A percentile compares a stretch with the other conserved stretches of the same genome.
Evolutionary conservation across 2,113 vertebrate species (phyloP).

Genomic region (Ptilonorhynchus violaceus): DNA sequence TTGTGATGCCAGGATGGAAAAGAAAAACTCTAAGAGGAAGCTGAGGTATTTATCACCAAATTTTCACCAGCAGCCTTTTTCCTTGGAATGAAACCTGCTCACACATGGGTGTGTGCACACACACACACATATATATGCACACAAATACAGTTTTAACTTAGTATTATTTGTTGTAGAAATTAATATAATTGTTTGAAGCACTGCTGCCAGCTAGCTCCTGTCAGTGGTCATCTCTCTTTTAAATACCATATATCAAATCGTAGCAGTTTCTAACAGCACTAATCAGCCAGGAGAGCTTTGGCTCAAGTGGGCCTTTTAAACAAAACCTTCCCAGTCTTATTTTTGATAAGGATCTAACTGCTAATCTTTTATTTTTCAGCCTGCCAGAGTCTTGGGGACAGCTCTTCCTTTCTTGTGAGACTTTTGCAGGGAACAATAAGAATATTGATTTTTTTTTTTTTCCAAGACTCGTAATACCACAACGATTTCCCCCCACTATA

Average conservation of each 20-base stretch:
- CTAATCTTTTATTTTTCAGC: neutral
- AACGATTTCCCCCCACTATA: neutral
- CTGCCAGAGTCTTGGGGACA: neutral
- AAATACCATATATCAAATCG: neutral
- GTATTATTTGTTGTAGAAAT: neutral
- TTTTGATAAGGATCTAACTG: neutral
- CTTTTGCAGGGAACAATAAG: neutral
- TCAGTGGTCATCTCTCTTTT: neutral
- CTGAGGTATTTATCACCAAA: neutral
- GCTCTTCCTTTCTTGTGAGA: neutral
- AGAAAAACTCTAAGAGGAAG: neutral
- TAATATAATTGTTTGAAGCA: neutral
- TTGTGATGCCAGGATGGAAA: neutral
- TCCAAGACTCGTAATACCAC: fast-evolving
- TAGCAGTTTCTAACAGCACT: neutral
- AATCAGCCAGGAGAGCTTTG: neutral
- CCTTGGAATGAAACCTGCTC: neutral
- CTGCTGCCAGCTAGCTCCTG: neutral
- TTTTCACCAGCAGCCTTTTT: neutral
- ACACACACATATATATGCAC: fast-evolving
- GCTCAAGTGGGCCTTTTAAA: neutral
- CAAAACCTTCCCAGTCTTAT: neutral
- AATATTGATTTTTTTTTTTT: neutral
- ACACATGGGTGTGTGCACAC: fast-evolving
- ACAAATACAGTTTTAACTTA: fast-evolving